A percentile compares a stretch with the other conserved stretches of the same genome.
These are phyloP conservation scores for Poeciliopsis paucimaculata DNA, from an alignment of 2,797 vertebrate genomes.

Conservation along the genomic window DNA sequence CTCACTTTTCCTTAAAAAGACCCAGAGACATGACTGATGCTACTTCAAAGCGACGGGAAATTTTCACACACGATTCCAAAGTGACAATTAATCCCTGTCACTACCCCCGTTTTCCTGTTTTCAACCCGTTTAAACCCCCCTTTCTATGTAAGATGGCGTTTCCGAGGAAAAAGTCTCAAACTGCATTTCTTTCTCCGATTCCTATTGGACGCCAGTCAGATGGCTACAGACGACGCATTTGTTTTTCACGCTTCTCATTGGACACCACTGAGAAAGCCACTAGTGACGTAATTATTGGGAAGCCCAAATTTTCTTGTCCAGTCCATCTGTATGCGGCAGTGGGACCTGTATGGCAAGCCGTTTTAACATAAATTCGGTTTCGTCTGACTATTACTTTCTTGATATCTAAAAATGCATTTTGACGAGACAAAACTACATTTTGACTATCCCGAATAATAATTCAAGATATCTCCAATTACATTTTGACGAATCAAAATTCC, in stretches of 20 bases:
- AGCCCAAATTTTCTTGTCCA: constrained; percentile 35
- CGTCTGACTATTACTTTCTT: too few species aligned
- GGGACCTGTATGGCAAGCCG: neutral
- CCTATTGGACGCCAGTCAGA: constrained; percentile 52
- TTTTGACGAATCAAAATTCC: too few species aligned
- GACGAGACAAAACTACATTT: too few species aligned
- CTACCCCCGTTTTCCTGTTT: constrained; percentile 30
- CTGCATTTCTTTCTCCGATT: constrained; percentile 22
- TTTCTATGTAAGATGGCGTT: constrained; percentile 79
- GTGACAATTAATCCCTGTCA: neutral
- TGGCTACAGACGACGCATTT: constrained; percentile 57
- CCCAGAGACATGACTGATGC: constrained; percentile 32
- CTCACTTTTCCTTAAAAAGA: constrained; percentile 21
- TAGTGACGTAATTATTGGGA: constrained; percentile 60
- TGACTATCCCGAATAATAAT: too few species aligned
- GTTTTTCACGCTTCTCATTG: constrained; percentile 51
- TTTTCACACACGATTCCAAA: neutral
- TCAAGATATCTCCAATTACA: too few species aligned
- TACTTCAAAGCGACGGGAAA: neutral
- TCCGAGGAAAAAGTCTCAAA: constrained; percentile 20
- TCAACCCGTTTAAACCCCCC: constrained; percentile 70
- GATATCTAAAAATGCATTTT: too few species aligned
- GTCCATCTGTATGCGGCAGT: constrained; percentile 1
- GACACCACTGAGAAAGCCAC: constrained; percentile 27
- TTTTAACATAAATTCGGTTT: too few species aligned